Percentiles rank a stretch among this genome's conserved stretches.
Conservation (phyloP, 2,888 invertebrate genomes). For the Acrobasis consociella region DNA sequence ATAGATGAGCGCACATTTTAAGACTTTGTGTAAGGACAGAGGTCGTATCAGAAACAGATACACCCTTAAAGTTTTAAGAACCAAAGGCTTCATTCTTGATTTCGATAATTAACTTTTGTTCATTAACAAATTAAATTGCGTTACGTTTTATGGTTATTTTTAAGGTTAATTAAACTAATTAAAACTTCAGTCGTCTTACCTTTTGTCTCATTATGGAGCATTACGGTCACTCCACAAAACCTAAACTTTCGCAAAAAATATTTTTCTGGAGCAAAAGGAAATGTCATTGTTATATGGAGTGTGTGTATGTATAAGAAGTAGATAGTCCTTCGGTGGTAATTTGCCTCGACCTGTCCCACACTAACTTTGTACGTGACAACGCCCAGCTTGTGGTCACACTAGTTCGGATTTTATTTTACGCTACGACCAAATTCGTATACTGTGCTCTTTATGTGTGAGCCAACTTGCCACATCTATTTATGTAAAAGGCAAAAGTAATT, state of each 20-base stretch:
- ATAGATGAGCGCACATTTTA: background rate
- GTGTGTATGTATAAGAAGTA: slow-evolving; percentile 16
- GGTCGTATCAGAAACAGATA: background rate
- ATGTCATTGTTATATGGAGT: slow-evolving; percentile 9
- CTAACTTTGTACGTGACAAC: slow-evolving; percentile 25
- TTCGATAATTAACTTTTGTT: slow-evolving; percentile 2
- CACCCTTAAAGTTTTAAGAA: background rate
- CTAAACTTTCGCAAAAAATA: slow-evolving; percentile 6
- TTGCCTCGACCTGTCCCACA: slow-evolving; percentile 1
- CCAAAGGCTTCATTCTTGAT: slow-evolving; percentile 1
- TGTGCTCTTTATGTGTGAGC: background rate
- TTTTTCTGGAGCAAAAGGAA: background rate
- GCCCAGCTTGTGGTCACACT: slow-evolving; percentile 21
- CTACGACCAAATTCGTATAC: background rate
- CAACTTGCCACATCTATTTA: too few species aligned
- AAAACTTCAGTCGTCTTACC: slow-evolving; percentile 18
- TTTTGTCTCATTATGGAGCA: slow-evolving; percentile 14
- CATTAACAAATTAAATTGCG: too few species aligned
- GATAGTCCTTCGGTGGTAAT: slow-evolving; percentile 10
- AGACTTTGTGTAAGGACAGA: background rate
- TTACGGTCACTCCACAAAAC: slow-evolving; percentile 12
- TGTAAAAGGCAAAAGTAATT: too few species aligned
- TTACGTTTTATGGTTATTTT: background rate
- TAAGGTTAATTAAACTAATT: slow-evolving; percentile 17
- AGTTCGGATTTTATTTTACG: slow-evolving; percentile 4